Evolutionary conservation across 1,140 invertebrate species (phyloP).

Genomic region (Calliphora vicina): DNA sequence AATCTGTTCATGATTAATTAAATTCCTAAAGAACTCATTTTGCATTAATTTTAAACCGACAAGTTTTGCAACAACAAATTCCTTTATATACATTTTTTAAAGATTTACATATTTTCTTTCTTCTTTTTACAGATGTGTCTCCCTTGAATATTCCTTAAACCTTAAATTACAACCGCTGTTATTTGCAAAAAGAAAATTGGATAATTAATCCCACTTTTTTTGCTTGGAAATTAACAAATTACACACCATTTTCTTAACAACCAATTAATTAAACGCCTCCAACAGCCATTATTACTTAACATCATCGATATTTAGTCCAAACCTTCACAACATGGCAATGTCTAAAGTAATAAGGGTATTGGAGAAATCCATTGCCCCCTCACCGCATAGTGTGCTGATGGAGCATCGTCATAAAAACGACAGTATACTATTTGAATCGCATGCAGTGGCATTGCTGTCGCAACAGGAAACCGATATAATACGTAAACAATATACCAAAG

Average conservation of each 20-base stretch:
- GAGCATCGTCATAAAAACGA: conserved; percentile 84
- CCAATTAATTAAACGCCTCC: not conserved
- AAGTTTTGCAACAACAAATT: too few species aligned
- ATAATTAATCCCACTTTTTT: not conserved
- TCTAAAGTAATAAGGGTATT: conserved; percentile 90
- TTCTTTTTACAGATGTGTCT: not conserved
- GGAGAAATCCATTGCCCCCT: conserved; percentile 84
- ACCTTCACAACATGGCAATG: conserved; percentile 81
- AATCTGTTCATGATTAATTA: too few species aligned
- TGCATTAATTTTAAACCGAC: too few species aligned
- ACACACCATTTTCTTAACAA: not conserved
- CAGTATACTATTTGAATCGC: conserved; percentile 88
- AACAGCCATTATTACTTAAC: too few species aligned
- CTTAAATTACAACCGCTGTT: not conserved
- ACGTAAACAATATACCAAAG: conserved; percentile 85
- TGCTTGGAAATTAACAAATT: not conserved
- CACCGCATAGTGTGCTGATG: conserved; percentile 88
- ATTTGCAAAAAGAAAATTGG: not conserved
- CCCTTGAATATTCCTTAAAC: not conserved
- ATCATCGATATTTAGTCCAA: not conserved
- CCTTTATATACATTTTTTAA: too few species aligned
- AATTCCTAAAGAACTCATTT: too few species aligned
- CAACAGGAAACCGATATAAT: conserved; percentile 86
- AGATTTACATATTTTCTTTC: too few species aligned
- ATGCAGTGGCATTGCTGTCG: conserved; percentile 78